Evolutionary conservation across 2,888 invertebrate species (phyloP).

Genomic region (Phania funesta): DNA sequence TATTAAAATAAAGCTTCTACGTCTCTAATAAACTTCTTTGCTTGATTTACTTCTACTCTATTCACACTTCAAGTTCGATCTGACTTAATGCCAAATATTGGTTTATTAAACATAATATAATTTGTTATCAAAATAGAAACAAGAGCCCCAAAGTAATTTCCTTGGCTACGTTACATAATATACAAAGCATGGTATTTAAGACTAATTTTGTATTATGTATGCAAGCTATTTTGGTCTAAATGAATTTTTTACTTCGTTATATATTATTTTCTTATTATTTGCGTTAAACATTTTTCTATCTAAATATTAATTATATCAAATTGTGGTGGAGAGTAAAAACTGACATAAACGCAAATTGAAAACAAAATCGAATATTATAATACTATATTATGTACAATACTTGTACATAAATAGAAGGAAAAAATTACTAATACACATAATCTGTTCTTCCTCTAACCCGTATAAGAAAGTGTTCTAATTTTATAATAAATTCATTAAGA

Average conservation of each 20-base stretch:
- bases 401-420: not conserved
- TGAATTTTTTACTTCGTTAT: not conserved
- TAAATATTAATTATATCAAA: constrained; percentile 1
- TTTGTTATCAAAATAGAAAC: no score
- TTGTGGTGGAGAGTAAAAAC: constrained; percentile 59
- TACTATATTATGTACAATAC: not conserved
- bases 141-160: no score
- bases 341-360: constrained; percentile 17
- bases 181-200: no score
- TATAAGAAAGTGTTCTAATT: constrained; percentile 7
- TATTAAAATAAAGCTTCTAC: no score
- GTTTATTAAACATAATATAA: no score
- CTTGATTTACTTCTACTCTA: no score
- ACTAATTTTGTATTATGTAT: no score
- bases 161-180: no score
- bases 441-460: not conserved
- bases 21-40: no score
- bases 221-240: not conserved
- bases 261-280: not conserved
- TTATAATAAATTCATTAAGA: constrained; percentile 35
- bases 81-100: no score
- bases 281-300: not conserved
- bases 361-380: not conserved
- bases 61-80: no score
- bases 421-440: not conserved